Base-by-base conservation (phyloP, 1,140 invertebrate genomes). In the Drosophila ficusphila region DNA sequence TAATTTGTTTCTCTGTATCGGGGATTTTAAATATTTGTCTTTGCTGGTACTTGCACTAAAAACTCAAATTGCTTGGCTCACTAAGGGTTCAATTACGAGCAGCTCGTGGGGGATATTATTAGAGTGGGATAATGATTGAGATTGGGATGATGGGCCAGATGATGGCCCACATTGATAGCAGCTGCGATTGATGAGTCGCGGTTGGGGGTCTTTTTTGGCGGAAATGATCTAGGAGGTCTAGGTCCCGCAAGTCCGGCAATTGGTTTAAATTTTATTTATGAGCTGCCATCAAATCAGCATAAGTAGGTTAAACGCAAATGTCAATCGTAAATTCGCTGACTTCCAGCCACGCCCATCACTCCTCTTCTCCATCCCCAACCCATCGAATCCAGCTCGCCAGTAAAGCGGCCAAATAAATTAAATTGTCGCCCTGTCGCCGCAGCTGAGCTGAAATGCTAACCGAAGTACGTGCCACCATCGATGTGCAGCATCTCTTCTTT, bases 211-310 rank as follows among this genome's bases (percentile, higher is more conserved):
- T 16, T 8, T 23, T 42, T 42, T 4, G 21, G 1, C 48, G 8
- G 49, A 56, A 62, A 58, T 62, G 54, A 61, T 27, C 60, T 34
- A 34, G 21, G 54, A 41, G 41, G 53, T 69, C 38, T 74, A 49
- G 64, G 54, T 41, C 31, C 14, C 53, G 27, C 18, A n/a, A n/a
- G 79, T 85, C 79, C 79, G 57, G 81, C 77, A 81, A 88, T 82
- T 88, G 82, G 82, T 88, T 86, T 86, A 86, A 86, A 86, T 88
- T 88, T 88, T 88, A 88, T 88, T 88, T 88, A 88, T 88, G 82
- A 89, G 83, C 83, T 83, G 74, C 78, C 82, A 88, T 88, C 83
- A 88, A 88, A 88, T 88, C 83, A 88, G 82, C 82, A 88, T 88
- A 88, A 86, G 83, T 88, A 88, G 82, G 82, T 88, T 88, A 88